A percentile compares a stretch with the other conserved stretches of the same genome.
Evolutionary conservation across 2,113 vertebrate species (phyloP).

Genomic region (Pithys albifrons): DNA sequence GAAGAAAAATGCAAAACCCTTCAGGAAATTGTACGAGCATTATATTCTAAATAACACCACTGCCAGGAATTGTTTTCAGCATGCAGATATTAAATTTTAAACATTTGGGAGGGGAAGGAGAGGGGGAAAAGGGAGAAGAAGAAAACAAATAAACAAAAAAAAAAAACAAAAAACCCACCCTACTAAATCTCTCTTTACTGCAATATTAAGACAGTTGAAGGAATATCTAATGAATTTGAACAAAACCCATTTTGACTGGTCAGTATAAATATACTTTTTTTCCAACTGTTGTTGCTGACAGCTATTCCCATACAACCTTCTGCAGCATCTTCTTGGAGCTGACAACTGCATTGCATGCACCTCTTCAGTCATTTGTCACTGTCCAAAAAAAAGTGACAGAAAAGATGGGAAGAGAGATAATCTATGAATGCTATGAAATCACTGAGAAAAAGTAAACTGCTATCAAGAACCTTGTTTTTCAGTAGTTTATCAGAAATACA

Average conservation of each 20-base stretch:
- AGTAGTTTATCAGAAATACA: not conserved
- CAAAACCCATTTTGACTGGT: not conserved
- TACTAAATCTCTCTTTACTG: not conserved
- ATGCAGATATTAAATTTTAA: not conserved
- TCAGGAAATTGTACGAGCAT: not conserved
- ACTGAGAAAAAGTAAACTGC: not conserved
- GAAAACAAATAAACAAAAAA: not conserved
- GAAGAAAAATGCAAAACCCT: not conserved
- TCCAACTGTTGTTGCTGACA: not conserved
- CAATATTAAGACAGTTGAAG: not conserved
- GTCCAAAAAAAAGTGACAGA: not conserved
- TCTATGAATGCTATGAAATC: not conserved
- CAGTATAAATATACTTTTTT: not conserved
- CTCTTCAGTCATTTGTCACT: not conserved
- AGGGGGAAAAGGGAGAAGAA: too few relatives aligned
- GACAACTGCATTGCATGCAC: not conserved
- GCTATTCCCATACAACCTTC: not conserved
- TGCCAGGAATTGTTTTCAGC: not conserved
- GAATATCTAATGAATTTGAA: not conserved
- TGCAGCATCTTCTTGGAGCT: not conserved
- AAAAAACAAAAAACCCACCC: not conserved
- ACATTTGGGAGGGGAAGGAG: rapidly evolving
- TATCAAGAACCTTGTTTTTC: not conserved
- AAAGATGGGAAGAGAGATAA: not conserved
- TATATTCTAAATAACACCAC: not conserved